Conservation (phyloP, 2,113 vertebrate genomes). For the Nerophis lumbriciformis region DNA sequence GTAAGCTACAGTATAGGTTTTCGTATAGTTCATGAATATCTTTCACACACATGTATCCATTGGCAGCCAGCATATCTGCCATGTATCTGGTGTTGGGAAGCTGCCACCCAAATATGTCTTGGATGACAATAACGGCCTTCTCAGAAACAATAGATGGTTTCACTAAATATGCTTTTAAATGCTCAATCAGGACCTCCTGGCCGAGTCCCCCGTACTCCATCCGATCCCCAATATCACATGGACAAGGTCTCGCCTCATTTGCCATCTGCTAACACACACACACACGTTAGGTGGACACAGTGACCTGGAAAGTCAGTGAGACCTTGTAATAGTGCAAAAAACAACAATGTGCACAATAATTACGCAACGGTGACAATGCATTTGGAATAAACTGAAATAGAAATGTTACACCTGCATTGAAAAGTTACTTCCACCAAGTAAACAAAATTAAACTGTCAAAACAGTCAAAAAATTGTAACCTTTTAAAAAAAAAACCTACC, state of each 20-base stretch:
- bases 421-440: not conserved
- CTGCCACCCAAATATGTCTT: slow-evolving; percentile 89
- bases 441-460: not conserved
- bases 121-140: slow-evolving; percentile 83
- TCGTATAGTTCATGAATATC: not conserved
- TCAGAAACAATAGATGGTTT: slow-evolving; percentile 68
- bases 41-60: slow-evolving; percentile 81
- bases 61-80: slow-evolving; percentile 81
- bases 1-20: not conserved
- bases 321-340: too few relatives aligned
- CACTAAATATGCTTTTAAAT: slow-evolving; percentile 80
- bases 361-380: slow-evolving; percentile 19
- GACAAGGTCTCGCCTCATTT: slow-evolving; percentile 80
- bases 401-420: not conserved
- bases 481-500: not conserved
- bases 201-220: slow-evolving; percentile 79
- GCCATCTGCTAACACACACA: slow-evolving; percentile 72
- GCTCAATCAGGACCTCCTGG: slow-evolving; percentile 79
- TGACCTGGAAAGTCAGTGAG: not conserved
- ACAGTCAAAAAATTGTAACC: too few relatives aligned
- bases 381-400: not conserved
- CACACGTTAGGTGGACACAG: not conserved
- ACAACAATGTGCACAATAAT: not conserved
- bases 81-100: slow-evolving; percentile 89
- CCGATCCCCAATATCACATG: slow-evolving; percentile 80